Conservation (phyloP, 2,797 vertebrate species). For the Sebastiscus albofasciatus region DNA sequence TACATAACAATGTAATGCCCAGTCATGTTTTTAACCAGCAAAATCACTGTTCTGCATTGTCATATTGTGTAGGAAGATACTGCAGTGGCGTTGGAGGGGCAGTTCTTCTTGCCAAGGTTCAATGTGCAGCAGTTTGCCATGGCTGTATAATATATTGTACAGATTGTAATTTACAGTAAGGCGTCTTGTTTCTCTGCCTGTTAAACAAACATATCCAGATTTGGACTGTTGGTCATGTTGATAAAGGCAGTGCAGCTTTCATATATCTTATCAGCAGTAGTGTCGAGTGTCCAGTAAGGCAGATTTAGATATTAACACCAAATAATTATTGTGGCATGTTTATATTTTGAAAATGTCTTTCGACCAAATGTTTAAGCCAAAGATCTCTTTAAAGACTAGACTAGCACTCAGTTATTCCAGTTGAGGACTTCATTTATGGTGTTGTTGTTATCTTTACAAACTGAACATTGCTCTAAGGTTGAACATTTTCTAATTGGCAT, state of each 20-base stretch:
- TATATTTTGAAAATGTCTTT: neutral
- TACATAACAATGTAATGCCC: neutral
- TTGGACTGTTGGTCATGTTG: neutral
- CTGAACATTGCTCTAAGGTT: neutral
- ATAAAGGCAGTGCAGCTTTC: neutral
- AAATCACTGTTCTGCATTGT: constrained; percentile 8
- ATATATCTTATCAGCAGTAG: neutral
- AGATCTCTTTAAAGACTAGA: neutral
- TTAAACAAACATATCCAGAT: constrained; percentile 37
- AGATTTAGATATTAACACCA: neutral
- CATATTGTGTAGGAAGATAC: constrained; percentile 12
- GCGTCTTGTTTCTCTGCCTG: constrained; percentile 26
- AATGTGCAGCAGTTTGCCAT: constrained; percentile 41
- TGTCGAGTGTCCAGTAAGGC: neutral
- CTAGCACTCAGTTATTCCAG: neutral
- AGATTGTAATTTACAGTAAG: constrained; percentile 9
- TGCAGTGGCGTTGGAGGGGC: constrained; percentile 14
- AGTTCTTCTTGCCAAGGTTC: constrained; percentile 33
- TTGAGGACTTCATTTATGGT: neutral
- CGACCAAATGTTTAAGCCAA: neutral
- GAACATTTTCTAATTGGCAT: neutral
- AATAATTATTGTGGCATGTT: neutral
- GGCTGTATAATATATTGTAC: neutral
- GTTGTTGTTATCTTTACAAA: neutral
- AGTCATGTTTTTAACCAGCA: constrained; percentile 10